Percentiles rank a stretch among this genome's conserved stretches.
Conservation (phyloP, 1,140 invertebrate species). For the Neoseiulus cucumeris region DNA sequence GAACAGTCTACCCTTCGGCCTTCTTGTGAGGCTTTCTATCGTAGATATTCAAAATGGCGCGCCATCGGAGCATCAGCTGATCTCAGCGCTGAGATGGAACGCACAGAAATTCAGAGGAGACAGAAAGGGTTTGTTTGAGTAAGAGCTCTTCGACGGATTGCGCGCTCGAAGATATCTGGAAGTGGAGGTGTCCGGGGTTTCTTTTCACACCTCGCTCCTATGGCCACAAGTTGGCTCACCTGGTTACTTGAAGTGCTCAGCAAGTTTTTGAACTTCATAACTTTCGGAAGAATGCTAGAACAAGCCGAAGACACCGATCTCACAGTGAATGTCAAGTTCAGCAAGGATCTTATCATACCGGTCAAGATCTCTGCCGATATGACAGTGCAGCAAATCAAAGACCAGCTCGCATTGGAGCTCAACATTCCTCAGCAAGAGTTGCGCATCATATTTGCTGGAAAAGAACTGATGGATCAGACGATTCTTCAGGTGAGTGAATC, state of each 20-base stretch:
- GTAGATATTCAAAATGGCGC: too few species aligned
- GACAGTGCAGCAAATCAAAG: constrained; percentile 13
- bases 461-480: constrained; percentile 31
- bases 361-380: constrained; percentile 10
- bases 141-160: too few species aligned
- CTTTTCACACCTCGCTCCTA: not conserved
- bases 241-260: not conserved
- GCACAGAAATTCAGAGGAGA: too few species aligned
- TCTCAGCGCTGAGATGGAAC: too few species aligned
- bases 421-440: constrained; percentile 45
- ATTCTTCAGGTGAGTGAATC: not conserved
- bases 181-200: too few species aligned
- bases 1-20: too few species aligned
- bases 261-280: not conserved
- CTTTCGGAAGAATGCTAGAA: constrained; percentile 3
- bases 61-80: too few species aligned
- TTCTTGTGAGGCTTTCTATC: too few species aligned
- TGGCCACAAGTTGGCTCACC: not conserved
- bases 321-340: constrained; percentile 7
- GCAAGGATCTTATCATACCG: constrained; percentile 2
- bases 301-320: not conserved
- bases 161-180: too few species aligned
- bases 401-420: constrained; percentile 39
- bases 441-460: constrained; percentile 65
- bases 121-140: too few species aligned